Evolutionary conservation across 2,797 vertebrate genomes (phyloP).

Genomic region (Emydoidea blandingii): DNA sequence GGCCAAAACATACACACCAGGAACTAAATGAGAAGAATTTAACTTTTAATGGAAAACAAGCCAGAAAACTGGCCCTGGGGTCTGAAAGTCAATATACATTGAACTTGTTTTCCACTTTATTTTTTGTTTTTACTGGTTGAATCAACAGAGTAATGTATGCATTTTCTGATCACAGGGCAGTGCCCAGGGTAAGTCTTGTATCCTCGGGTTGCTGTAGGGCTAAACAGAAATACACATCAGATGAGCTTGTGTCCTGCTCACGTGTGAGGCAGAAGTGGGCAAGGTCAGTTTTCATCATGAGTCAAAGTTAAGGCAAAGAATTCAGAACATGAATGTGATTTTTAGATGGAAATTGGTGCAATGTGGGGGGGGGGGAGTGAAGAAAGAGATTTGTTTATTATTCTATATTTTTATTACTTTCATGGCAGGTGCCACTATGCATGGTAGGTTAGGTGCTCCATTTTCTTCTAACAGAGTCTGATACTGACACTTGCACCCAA

Average conservation of each 20-base stretch:
- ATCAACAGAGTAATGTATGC: not conserved
- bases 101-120: constrained; percentile 36
- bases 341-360: not conserved
- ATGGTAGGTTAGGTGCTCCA: not conserved
- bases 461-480: not conserved
- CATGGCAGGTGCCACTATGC: not conserved
- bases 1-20: constrained; percentile 60
- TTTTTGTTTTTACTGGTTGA: constrained; percentile 14
- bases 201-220: not conserved
- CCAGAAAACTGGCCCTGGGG: not conserved
- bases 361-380: not conserved
- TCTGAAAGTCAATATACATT: not conserved
- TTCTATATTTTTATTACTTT: not conserved
- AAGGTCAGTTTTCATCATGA: not conserved
- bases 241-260: not conserved
- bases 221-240: not conserved
- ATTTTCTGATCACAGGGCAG: not conserved
- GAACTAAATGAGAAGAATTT: constrained; percentile 35
- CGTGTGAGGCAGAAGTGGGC: not conserved
- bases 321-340: not conserved
- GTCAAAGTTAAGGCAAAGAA: not conserved
- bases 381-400: not conserved
- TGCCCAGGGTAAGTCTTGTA: not conserved
- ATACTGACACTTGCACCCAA: not conserved
- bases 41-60: constrained; percentile 53